A percentile compares a stretch with the other conserved stretches of the same genome.
These are phyloP conservation scores for Pediacus dermestoides DNA, from an alignment of 2,888 invertebrate genomes.

Conservation along the genomic window DNA sequence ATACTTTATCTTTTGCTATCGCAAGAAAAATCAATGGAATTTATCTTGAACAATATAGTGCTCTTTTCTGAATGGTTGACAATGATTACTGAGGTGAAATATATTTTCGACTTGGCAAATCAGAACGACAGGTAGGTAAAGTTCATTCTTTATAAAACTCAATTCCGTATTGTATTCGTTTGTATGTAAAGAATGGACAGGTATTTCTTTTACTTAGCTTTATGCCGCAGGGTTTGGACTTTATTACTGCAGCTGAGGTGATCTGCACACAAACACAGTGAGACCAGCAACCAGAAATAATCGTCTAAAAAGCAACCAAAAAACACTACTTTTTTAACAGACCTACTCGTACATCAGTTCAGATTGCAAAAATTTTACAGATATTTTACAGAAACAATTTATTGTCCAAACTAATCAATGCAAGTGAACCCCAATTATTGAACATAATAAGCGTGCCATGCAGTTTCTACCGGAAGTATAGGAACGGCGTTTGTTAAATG, in stretches of 20 bases:
- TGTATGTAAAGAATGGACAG: constrained; percentile 42
- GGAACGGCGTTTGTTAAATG: no score
- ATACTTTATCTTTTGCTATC: constrained; percentile 35
- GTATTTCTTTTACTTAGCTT: constrained; percentile 44
- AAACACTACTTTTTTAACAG: constrained; percentile 11
- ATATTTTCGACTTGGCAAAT: constrained; percentile 48
- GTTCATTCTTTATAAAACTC: constrained; percentile 39
- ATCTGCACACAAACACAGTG: constrained; percentile 24
- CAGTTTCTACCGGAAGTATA: no score
- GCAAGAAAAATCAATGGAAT: constrained; percentile 33
- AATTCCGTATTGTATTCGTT: constrained; percentile 38
- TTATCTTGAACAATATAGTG: constrained; percentile 25
- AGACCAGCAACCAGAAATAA: constrained; percentile 28
- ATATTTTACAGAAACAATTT: no score
- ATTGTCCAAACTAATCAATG: no score
- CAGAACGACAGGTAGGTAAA: constrained; percentile 47
- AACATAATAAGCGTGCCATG: no score
- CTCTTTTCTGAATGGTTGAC: constrained; percentile 39
- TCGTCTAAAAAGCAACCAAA: constrained; percentile 30
- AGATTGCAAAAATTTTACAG: no score
- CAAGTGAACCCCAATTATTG: no score
- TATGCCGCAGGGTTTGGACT: constrained; percentile 32
- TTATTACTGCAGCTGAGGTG: constrained; percentile 25
- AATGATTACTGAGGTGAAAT: constrained; percentile 47
- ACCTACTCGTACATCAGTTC: not conserved